phyloP scores from a whole-genome alignment of 2,797 vertebrate genomes.

The Myotis findleyi region DNA sequence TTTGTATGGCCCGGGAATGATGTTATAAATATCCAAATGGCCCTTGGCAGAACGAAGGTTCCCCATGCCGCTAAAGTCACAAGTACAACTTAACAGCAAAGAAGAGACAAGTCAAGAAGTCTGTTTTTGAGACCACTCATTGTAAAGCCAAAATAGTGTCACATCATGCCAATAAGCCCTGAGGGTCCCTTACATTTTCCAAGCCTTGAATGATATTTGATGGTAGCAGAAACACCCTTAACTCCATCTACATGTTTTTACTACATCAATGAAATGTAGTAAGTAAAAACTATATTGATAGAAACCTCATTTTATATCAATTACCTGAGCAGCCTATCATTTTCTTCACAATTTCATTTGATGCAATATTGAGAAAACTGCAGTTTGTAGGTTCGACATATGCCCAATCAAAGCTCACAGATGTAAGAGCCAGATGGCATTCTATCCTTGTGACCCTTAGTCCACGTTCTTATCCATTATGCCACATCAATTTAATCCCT shows the following conservation, averaged over 20 bases:
- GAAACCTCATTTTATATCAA: background rate
- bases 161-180: too few species aligned
- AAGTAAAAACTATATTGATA: background rate
- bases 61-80: background rate
- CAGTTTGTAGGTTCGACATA: background rate
- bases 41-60: too few species aligned
- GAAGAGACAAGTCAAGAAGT: constrained; percentile 3
- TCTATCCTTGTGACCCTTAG: background rate
- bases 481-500: background rate
- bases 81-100: background rate
- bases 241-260: background rate
- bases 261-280: background rate
- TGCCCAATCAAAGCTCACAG: background rate
- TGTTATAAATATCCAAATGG: too few species aligned
- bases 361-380: background rate
- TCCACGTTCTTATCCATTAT: background rate
- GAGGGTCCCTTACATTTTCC: background rate
- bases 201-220: background rate
- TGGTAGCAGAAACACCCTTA: background rate
- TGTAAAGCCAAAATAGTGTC: background rate
- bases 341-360: background rate
- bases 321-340: background rate
- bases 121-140: background rate
- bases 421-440: background rate
- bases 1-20: too few species aligned